phyloP scores from a whole-genome alignment of 2,113 vertebrate species.

The Thalassoma bifasciatum region DNA sequence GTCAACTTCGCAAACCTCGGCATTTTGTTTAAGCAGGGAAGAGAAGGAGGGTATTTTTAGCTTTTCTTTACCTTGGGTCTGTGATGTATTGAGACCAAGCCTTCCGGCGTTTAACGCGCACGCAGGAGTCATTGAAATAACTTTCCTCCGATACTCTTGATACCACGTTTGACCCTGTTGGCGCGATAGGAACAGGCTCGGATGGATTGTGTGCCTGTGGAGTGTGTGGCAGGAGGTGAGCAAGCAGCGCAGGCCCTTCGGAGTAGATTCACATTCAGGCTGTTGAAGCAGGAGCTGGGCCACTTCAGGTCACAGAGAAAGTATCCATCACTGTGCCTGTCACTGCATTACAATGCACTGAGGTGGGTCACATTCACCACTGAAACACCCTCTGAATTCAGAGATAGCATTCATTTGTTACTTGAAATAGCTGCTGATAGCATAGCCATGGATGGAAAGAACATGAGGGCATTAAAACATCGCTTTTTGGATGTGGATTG shows the following conservation, averaged over 20 bases:
- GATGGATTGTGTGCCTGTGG: conserved; percentile 64
- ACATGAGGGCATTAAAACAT: not conserved
- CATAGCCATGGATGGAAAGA: not conserved
- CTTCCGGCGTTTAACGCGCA: conserved; percentile 66
- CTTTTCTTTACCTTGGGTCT: conserved; percentile 67
- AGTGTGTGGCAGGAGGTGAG: conserved; percentile 41
- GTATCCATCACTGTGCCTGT: conserved; percentile 58
- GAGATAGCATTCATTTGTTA: not conserved
- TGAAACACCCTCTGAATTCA: conserved; percentile 24
- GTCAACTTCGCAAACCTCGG: conserved; percentile 62
- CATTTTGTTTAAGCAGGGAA: conserved; percentile 64
- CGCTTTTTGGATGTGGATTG: not conserved
- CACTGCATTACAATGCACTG: conserved; percentile 10
- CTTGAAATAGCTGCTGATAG: conserved; percentile 4
- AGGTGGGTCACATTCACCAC: conserved; percentile 29
- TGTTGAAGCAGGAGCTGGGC: conserved; percentile 50
- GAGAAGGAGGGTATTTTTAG: conserved; percentile 72
- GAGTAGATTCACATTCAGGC: conserved; percentile 26
- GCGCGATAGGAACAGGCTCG: conserved; percentile 53
- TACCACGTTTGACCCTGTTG: conserved; percentile 76
- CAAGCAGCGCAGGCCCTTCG: conserved; percentile 21
- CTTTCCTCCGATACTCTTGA: conserved; percentile 76
- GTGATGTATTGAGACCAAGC: conserved; percentile 72
- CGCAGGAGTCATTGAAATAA: conserved; percentile 80
- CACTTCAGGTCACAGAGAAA: conserved; percentile 59